Evolutionary conservation across 30 jellyfish, hydroid and myxozoan species (phyloP).

Genomic region (Aurelia sp.): DNA sequence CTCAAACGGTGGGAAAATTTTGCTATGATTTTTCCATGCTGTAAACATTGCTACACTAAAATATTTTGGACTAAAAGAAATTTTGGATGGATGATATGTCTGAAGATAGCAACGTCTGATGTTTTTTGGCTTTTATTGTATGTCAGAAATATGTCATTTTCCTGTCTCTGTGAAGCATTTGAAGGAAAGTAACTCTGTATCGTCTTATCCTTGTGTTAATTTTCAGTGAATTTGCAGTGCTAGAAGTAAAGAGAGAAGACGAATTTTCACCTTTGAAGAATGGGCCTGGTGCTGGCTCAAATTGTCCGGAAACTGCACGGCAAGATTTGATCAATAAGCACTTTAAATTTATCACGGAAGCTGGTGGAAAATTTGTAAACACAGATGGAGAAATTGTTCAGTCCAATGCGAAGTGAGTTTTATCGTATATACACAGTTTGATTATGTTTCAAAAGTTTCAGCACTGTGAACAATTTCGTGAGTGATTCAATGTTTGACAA

Average conservation of each 20-base stretch:
- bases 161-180: too few species aligned
- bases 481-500: not conserved
- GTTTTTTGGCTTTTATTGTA: too few species aligned
- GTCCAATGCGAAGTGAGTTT: conserved; percentile 17
- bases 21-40: too few species aligned
- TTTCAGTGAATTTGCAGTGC: conserved; percentile 89
- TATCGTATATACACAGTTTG: not conserved
- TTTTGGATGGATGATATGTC: too few species aligned
- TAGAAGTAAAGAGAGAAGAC: conserved; percentile 87
- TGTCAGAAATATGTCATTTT: too few species aligned
- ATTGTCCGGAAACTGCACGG: conserved; percentile 88
- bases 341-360: conserved; percentile 56
- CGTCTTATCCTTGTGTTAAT: too few species aligned
- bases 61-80: too few species aligned
- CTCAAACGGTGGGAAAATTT: too few species aligned
- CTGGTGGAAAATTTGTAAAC: conserved; percentile 89
- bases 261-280: conserved; percentile 98
- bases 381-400: conserved; percentile 44
- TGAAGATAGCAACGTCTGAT: too few species aligned
- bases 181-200: too few species aligned
- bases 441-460: not conserved
- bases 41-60: too few species aligned
- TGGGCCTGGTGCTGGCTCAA: conserved; percentile 82
- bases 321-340: conserved; percentile 73
- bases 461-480: not conserved